Evolutionary conservation across 2,113 vertebrate genomes (phyloP).

Genomic region (Sphaerodactylus townsendi): DNA sequence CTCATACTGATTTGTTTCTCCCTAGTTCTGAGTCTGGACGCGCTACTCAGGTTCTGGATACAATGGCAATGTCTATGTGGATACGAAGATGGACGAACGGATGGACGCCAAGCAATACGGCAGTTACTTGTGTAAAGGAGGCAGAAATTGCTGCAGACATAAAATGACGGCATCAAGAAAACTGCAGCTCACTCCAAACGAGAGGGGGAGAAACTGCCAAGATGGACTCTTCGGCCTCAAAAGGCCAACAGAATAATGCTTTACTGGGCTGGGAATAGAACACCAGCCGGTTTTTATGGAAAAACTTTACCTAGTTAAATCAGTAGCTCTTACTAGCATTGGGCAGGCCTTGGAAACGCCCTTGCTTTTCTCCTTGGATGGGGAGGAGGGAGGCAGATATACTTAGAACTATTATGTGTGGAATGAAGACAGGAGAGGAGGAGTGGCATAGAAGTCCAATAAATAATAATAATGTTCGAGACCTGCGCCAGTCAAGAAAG

Average conservation of each 20-base stretch:
- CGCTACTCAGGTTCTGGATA: constrained; percentile 12
- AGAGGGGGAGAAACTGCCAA: background rate
- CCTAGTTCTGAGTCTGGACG: constrained; percentile 5
- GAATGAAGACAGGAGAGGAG: too few species aligned
- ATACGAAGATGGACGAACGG: background rate
- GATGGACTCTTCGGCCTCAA: too few species aligned
- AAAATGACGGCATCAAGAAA: background rate
- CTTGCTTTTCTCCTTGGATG: background rate
- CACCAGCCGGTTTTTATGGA: background rate
- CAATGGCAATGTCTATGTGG: constrained; percentile 17
- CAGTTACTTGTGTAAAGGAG: background rate
- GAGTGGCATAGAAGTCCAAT: background rate
- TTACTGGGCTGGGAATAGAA: background rate
- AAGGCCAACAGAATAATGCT: background rate
- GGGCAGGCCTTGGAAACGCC: background rate
- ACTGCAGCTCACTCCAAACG: background rate
- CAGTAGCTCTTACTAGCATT: background rate
- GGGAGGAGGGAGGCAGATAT: too few species aligned
- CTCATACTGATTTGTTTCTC: background rate
- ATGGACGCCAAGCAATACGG: background rate
- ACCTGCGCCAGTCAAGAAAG: too few species aligned
- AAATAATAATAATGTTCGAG: background rate
- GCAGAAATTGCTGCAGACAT: background rate
- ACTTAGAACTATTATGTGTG: too few species aligned
- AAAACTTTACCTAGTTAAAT: background rate